Conservation (phyloP, 2,113 vertebrate species). For the Eptesicus fuscus region DNA sequence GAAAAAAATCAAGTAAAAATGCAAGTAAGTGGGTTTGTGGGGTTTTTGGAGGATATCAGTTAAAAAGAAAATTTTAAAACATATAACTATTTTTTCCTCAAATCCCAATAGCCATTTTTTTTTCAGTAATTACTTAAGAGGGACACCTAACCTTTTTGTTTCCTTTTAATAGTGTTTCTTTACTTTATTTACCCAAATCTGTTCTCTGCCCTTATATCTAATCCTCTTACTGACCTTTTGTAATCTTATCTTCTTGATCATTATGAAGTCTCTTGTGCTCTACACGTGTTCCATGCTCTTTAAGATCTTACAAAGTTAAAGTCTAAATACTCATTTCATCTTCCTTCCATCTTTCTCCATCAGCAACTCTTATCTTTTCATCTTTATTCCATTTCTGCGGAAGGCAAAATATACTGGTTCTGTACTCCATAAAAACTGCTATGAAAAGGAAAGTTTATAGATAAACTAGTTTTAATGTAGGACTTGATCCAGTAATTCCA, state of each 20-base stretch:
- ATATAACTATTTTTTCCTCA: neutral
- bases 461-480: neutral
- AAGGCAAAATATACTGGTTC: neutral
- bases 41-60: conserved; percentile 57
- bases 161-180: conserved; percentile 74
- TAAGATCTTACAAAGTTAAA: neutral
- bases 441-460: neutral
- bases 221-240: neutral
- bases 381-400: neutral
- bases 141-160: neutral
- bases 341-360: neutral
- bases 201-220: neutral
- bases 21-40: conserved; percentile 81
- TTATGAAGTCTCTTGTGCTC: neutral
- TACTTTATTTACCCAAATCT: neutral
- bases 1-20: conserved; percentile 84
- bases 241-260: neutral
- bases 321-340: neutral
- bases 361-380: neutral
- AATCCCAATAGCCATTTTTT: neutral
- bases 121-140: neutral
- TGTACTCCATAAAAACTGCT: neutral
- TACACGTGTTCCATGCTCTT: neutral
- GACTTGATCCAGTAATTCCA: neutral
- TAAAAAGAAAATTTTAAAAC: neutral